Base-by-base conservation (phyloP, 2,888 invertebrate genomes). In the Boloria selene region DNA sequence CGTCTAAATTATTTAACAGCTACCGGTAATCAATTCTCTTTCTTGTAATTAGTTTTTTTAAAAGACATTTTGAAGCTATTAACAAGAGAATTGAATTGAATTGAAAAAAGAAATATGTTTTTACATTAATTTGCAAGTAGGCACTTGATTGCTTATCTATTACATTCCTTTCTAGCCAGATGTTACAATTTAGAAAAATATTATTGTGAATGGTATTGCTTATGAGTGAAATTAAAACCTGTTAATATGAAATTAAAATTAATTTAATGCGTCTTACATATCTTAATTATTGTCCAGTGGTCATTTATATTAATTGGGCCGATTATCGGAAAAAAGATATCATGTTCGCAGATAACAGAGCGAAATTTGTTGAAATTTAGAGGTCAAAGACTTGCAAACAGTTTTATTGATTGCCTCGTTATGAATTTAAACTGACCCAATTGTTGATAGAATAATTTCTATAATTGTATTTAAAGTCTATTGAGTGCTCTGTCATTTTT, bases 361-460 rank as follows among this genome's bases (percentile, higher is more conserved):
- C 51, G 64, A 62, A 64, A 64, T 64, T 65, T 54, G 58, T 64
- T 53, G 18, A 56, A 56, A 38, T 58, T 49, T 26, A 69, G 74
- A 75, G 78, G 79, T 84, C 79, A 79, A 76, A 82, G 78, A 78
- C 80, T 82, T 82, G 81, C 79, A 82, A 85, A 84, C 81, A 77
- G 77, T 79, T 84, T 80, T 77, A 83, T 84, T 81, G 80, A 71
- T 77, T 75, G 73, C 75, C 72, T 77, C 79, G 75, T 53, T 72
- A 72, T 70, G 73, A 74, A 72, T 73, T 74, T 73, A 73, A 68
- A 74, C 74, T 75, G 78, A 68, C 72, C 70, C 68, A 75, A 74
- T 75, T 77, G 73, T 65, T 74, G 61, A 72, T 73, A 66, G 72
- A 71, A 70, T 72, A 70, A 67, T 74, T 74, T 67, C 64, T 72